phyloP scores from a whole-genome alignment of 2,888 invertebrate species.

The Torymus auratus region DNA sequence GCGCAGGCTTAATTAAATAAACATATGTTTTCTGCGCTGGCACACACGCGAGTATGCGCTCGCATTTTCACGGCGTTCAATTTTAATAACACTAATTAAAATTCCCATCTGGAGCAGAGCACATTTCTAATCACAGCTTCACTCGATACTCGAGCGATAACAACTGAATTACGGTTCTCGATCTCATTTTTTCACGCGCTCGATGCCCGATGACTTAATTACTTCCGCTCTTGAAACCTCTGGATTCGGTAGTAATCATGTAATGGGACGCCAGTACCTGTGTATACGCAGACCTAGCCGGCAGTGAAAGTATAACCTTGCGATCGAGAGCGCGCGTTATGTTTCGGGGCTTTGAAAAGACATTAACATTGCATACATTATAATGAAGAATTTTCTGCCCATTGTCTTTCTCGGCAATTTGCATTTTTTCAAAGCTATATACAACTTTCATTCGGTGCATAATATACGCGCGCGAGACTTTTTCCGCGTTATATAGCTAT shows the following conservation, averaged over 20 bases:
- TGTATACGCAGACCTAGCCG: constrained; percentile 10
- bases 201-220: constrained; percentile 36
- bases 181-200: constrained; percentile 8
- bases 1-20: no score
- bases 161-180: constrained; percentile 32
- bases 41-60: neutral
- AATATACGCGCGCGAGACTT: constrained; percentile 7
- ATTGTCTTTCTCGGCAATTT: constrained; percentile 38
- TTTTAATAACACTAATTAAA: constrained; percentile 8
- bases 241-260: constrained; percentile 57
- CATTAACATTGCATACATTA: constrained; percentile 16
- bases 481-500: constrained; percentile 31
- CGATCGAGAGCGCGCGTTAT: constrained; percentile 46
- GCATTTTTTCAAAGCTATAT: constrained; percentile 22
- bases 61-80: neutral
- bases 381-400: constrained; percentile 28
- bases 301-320: constrained; percentile 67
- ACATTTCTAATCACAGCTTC: neutral
- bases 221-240: constrained; percentile 61
- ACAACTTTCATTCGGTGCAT: constrained; percentile 40
- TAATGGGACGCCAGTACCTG: constrained; percentile 43
- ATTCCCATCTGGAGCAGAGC: neutral
- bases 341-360: constrained; percentile 50
- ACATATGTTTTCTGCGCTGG: neutral
- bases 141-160: constrained; percentile 6